Percentiles rank a stretch among this genome's conserved stretches.
Evolutionary conservation across 2,113 vertebrate genomes (phyloP).

Genomic region (Rhinogobius similis): DNA sequence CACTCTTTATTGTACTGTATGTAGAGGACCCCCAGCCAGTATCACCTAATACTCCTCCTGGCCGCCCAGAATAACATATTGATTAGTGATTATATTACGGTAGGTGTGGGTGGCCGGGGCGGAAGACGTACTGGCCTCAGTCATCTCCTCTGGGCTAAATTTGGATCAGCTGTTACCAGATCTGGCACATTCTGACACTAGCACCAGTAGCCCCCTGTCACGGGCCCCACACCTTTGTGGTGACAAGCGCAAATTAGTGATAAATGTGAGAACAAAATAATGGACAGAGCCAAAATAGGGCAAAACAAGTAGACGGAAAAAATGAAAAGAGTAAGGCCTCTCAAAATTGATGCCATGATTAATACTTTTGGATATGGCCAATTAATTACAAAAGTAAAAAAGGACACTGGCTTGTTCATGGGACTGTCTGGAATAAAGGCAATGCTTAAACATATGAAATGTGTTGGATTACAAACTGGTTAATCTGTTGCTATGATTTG

Average conservation of each 20-base stretch:
- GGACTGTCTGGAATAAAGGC: not conserved
- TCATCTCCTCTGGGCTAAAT: constrained; percentile 73
- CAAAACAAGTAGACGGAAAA: not conserved
- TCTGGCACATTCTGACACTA: constrained; percentile 54
- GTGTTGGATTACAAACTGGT: not conserved
- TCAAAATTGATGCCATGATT: not conserved
- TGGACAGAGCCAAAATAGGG: not conserved
- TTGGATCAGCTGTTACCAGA: constrained; percentile 68
- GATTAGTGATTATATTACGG: constrained; percentile 73
- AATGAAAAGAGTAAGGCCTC: not conserved
- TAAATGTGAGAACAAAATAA: constrained; percentile 10
- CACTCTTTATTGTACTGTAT: constrained; percentile 74
- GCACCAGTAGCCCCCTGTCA: constrained; percentile 50
- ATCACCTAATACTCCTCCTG: constrained; percentile 69
- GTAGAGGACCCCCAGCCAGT: constrained; percentile 64
- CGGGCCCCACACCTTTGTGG: constrained; percentile 13
- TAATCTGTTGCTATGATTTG: too few species aligned
- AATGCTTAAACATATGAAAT: not conserved
- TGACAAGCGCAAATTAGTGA: constrained; percentile 1
- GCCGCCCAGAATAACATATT: constrained; percentile 65
- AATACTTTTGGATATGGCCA: too few species aligned
- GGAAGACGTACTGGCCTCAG: constrained; percentile 71
- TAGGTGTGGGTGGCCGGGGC: constrained; percentile 64
- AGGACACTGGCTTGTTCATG: not conserved
- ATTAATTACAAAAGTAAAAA: not conserved